Percentiles rank a stretch among this genome's conserved stretches.
Evolutionary conservation across 2,113 vertebrate species (phyloP).

Genomic region (Dendropsophus ebraccatus): DNA sequence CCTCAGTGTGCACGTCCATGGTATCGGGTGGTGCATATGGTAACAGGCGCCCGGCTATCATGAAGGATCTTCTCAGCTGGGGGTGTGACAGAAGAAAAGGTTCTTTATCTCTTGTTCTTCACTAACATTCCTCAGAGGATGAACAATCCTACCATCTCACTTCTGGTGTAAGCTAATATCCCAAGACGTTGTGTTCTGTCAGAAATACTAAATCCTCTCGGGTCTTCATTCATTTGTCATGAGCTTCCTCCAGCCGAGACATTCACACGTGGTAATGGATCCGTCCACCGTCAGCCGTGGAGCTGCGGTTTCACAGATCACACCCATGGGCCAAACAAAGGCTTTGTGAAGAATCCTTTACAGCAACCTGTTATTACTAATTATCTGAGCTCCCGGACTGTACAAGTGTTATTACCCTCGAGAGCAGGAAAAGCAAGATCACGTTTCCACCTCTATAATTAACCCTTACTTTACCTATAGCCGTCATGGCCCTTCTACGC

Average conservation of each 20-base stretch:
- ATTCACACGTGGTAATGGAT: slow-evolving; percentile 11
- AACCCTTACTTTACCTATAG: not conserved
- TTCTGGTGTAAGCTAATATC: slow-evolving; percentile 17
- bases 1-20: too few relatives aligned
- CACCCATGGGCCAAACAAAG: slow-evolving; percentile 32
- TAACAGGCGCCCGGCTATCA: too few relatives aligned
- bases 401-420: not conserved
- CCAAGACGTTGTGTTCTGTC: not conserved
- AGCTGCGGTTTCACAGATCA: slow-evolving; percentile 28
- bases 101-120: too few relatives aligned
- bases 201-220: not conserved
- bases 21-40: too few relatives aligned
- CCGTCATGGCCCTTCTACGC: not conserved
- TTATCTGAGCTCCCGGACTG: too few relatives aligned
- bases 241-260: not conserved
- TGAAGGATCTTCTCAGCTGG: too few relatives aligned
- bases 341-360: slow-evolving; percentile 6
- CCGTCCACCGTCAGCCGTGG: not conserved
- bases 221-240: slow-evolving; percentile 11
- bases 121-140: too few relatives aligned
- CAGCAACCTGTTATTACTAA: too few relatives aligned
- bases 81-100: too few relatives aligned
- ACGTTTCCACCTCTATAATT: not conserved
- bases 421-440: not conserved
- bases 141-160: not conserved